Base-by-base conservation (phyloP, 92 coral and sea anemone genomes). In the Epizoanthus stellaris region DNA sequence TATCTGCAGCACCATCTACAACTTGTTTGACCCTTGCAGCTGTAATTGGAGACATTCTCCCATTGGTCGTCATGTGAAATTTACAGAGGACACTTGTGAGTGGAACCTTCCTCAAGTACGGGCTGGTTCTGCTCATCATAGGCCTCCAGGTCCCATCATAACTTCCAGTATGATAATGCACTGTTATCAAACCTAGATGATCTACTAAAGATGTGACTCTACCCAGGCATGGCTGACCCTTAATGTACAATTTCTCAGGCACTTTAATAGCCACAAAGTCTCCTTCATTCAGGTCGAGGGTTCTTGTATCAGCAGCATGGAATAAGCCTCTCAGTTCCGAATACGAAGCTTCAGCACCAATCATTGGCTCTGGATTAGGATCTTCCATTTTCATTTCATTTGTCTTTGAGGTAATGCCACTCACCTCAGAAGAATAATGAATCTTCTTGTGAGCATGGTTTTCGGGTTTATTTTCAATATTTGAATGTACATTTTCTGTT, bases 41-140 rank as follows among this genome's bases (percentile, higher is more conserved):
- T 19, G 99, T 96, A 12, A 86, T 70, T 25, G 99, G 99, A 56
- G 97, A 89, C 97, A 96, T 91, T 59, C 95, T 69, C 15, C 99
- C 99, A 85, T 91, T 93, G 42, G 87, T 47, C 8, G 86, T 77
- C 85, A 96, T 63, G 65, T 84, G 84, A 80, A 96, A 96, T 85
- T 96, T 96, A 85, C 99, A 96, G 56, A 96, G 87, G 21, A 96
- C 90, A 71, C 80, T 93, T 10, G 85, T 60, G 23, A 84, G 80
- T 0, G 97, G 88, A 34, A 96, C 98, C 75, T 96, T 95, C 65
- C 99, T 91, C 1, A 96, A 89, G 76, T 96, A 96, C 3, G 99
- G 98, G 77, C 98, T 94, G 3, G 97, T 96, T 7, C 99, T 76
- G 79, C 99, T 96, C 99, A 96, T 94, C 99, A 96, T 96, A 6